Percentiles rank a stretch among this genome's conserved stretches.
These are phyloP conservation scores for Syngnathoides biaculeatus DNA, from an alignment of 2,113 vertebrate species.

Conservation along the genomic window DNA sequence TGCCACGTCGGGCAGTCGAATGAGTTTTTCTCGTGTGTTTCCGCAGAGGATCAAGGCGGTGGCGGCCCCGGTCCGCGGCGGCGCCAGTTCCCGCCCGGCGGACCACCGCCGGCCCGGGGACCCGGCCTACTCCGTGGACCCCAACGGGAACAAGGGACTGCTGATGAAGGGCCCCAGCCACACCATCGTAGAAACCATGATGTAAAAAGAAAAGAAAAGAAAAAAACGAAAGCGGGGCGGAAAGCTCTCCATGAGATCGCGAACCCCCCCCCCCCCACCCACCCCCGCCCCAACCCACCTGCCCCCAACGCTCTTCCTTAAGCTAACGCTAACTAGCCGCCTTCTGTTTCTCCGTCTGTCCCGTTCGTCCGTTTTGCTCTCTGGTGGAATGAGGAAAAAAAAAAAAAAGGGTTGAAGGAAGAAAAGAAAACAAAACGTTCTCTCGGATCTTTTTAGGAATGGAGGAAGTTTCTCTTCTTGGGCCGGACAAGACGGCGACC, in stretches of 20 bases:
- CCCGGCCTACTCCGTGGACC: constrained; percentile 66
- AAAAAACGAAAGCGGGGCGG: constrained; percentile 21
- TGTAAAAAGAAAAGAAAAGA: constrained; percentile 75
- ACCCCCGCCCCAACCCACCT: constrained; percentile 40
- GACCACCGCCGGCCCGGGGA: constrained; percentile 65
- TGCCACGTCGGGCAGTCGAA: too few relatives aligned
- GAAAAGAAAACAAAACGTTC: not conserved
- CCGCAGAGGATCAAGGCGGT: constrained; percentile 89
- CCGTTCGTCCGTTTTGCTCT: constrained; percentile 40
- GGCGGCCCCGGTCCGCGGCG: constrained; percentile 81
- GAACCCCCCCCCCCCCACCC: constrained; percentile 60
- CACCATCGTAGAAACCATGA: constrained; percentile 98
- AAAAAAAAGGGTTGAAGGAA: constrained; percentile 46
- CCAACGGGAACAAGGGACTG: constrained; percentile 80
- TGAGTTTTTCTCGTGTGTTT: not conserved
- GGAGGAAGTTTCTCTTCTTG: not conserved
- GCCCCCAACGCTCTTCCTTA: constrained; percentile 33
- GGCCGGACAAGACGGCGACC: not conserved
- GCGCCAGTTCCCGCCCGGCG: constrained; percentile 74
- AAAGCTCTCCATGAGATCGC: constrained; percentile 77
- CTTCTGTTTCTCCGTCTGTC: constrained; percentile 49
- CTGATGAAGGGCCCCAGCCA: constrained; percentile 86
- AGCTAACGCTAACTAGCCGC: constrained; percentile 56
- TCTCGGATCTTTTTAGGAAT: constrained; percentile 47
- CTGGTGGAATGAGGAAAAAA: constrained; percentile 54